Base-by-base conservation (phyloP, 2,888 invertebrate species). In the Metalampra italica region DNA sequence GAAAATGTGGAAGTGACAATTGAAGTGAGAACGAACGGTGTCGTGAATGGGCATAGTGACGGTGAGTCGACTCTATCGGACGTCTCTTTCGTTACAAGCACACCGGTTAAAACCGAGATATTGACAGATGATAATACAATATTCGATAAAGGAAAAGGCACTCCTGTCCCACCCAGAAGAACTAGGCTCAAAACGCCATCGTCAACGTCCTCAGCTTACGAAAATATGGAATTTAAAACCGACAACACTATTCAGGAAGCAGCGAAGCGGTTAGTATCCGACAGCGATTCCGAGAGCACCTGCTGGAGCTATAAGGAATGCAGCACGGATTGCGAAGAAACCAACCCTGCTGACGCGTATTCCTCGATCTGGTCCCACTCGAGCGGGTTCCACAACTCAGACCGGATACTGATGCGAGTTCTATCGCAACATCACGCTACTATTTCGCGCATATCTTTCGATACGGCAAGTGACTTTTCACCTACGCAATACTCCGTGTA, bases 291-390 rank as follows among this genome's bases (percentile, higher is more conserved):
- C 0, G 84, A 74, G 47, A 89, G 86, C 68, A 87, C 87, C 30
- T 83, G 86, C 51, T 89, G 89, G 89, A 88, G 87, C 50, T 89
- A 89, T 68, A 82, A 86, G 59, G 88, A 84, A 53, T 86, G 87
- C 55, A 79, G 69, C 46, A 67, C 69, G 3, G 82, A 81, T 44
- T 69, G 71, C 9, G 79, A 12, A 55, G 53, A 53, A 9, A 11
- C 11, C 7, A n/a, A 40, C 9, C 54, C 57, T 0, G 5, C 2
- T 3, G 73, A 73, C 22, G 57, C 79, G 29, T 90, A 90, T 68
- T 81, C 84, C 3, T 78, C 70, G 1, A 75, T 90, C 29, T 90
- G 90, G 90, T 69, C 78, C 0, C 88, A 88, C 45, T 86, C 86
- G 8, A 80, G 75, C 48, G 90, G 90, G n/a, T 89, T 73, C 68